A percentile compares a stretch with the other conserved stretches of the same genome.
These are phyloP conservation scores for Nyctalus aviator DNA, from an alignment of 2,797 vertebrate genomes.

Conservation along the genomic window DNA sequence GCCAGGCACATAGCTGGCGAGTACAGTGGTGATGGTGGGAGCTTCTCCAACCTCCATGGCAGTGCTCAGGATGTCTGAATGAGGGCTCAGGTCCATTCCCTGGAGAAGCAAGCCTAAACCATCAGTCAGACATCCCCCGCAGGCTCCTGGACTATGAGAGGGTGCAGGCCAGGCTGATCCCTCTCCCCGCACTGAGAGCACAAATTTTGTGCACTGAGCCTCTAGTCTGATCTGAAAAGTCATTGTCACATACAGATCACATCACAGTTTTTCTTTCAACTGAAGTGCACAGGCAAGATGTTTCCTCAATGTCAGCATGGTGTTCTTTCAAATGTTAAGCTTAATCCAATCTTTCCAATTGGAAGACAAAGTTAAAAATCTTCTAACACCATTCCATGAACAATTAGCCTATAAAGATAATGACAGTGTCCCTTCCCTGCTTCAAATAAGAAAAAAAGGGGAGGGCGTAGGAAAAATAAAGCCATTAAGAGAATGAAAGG, in stretches of 20 bases:
- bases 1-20: too few relatives aligned
- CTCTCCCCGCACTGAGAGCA: accelerated
- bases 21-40: too few relatives aligned
- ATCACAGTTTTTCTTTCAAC: slow-evolving; percentile 65
- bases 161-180: too few relatives aligned
- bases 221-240: slow-evolving; percentile 69
- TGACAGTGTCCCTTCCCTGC: not conserved
- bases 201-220: too few relatives aligned
- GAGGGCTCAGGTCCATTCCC: too few relatives aligned
- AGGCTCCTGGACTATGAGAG: too few relatives aligned
- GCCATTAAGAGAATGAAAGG: not conserved
- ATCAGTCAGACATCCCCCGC: too few relatives aligned
- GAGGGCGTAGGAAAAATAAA: not conserved
- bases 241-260: slow-evolving; percentile 73
- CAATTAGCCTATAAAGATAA: slow-evolving; percentile 75
- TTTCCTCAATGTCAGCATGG: slow-evolving; percentile 72
- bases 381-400: slow-evolving; percentile 74
- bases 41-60: too few relatives aligned
- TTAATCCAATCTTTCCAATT: slow-evolving; percentile 82
- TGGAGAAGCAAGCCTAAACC: too few relatives aligned
- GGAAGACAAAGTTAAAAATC: slow-evolving; percentile 75
- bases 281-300: not conserved
- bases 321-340: slow-evolving; percentile 83
- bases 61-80: too few relatives aligned
- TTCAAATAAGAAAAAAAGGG: not conserved